Base-by-base conservation (phyloP, 2,888 invertebrate species). In the Amblyjoppa fuscipennis region DNA sequence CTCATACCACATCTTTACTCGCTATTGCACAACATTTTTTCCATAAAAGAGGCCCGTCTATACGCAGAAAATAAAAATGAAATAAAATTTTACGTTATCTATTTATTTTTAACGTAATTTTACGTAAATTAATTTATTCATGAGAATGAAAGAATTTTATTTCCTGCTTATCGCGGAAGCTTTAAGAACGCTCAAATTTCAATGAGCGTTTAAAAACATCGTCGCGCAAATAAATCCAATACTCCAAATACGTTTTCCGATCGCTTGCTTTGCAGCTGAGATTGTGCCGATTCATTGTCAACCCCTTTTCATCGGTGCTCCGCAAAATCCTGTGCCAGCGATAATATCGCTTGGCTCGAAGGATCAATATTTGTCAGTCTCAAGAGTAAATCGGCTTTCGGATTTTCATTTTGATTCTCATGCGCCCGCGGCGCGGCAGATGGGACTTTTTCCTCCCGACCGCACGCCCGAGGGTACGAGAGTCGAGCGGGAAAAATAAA, bases 361-460 rank as follows among this genome's bases (percentile, higher is more conserved):
- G 28, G 64, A 64, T 64, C 34, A 64, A 64, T 64, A 64, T 64
- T 64, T 64, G 64, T 31, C 7, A 34, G 28, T 28, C 64, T 34
- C 34, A 7, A 31, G 64, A 64, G 64, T 64, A 16, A 34, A 64
- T 16, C 64, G 64, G 34, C 31, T 64, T 64, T 64, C 16, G 31
- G 31, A 31, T 64, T 61, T 61, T 28, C 61, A 31, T 61, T 31
- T 34, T 34, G 31, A 16, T 31, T n/a, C 31, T 31, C 16, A 16
- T 64, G 34, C 31, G 31, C 64, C 31, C 64, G 64, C 64, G 64
- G 64, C n/a, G 31, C 34, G 16, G 34, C 64, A 64, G 64, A 64
- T 64, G 64, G 64, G 64, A 64, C 64, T 64, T 64, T 31, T 34
- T 34, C 34, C 64, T 16, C 16, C n/a, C 64, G 31, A 7, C 34